Base-by-base conservation (phyloP, 2,113 vertebrate species). In the Piaya cayana region DNA sequence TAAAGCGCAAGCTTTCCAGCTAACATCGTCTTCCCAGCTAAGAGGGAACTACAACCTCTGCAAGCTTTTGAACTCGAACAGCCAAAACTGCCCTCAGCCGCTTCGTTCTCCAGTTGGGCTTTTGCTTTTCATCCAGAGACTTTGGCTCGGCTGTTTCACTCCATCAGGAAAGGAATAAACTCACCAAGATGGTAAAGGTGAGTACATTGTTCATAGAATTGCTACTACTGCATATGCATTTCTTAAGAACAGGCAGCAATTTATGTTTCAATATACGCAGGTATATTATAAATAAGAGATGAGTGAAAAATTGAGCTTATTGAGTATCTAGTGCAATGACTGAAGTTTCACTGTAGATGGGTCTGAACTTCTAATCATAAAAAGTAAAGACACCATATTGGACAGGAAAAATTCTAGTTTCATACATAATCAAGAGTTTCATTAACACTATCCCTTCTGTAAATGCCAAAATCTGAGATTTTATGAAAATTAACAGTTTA, bases 181-280 rank as follows among this genome's bases (percentile, higher is more conserved):
- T 75, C 92, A 34, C 11, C 92, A 84, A 62, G 81, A 97, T 97
- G 97, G 72, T 94, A 29, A 97, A 95, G 95, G 97, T 97, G 90
- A 97, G 96, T 97, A 27, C 58, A 16, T 2, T 5, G 15, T 22
- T 52, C 30, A 30, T 3, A 6, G 60, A 77, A 12, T 2, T 63
- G 50, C 23, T 27, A 29, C 37, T 71, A 18, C 45, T 67, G 29
- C 22, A 3, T 56, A 26, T 4, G 6, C 36, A 13, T 11, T 87
- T 42, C 71, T 55, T 22, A 16, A 70, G 49, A 59, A 56, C 12
- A 32, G 75, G 43, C 19, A 55, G 30, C 59, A 7, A 37, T 39
- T 65, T 39, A 49, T 58, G 36, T 23, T 87, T 74, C n/a, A 29
- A 32, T 82, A n/a, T 75, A 50, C 3, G 5, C 12, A 6, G 62